Evolutionary conservation across 1,140 invertebrate species (phyloP), one percentile per base, ranked within the genome.

Genomic region (Laupala kohalensis): DNA sequence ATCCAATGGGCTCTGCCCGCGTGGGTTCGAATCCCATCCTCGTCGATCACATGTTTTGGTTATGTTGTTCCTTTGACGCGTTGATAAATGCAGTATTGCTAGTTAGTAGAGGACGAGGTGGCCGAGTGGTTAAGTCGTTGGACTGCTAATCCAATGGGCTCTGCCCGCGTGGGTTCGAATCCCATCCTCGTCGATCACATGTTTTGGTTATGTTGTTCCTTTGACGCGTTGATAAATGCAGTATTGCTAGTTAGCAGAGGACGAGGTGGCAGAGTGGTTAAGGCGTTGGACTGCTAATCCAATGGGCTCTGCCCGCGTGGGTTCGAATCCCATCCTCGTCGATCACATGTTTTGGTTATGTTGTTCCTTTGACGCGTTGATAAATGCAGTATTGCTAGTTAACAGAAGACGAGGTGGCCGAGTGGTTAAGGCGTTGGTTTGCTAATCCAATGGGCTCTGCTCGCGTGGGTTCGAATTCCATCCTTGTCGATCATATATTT

Each of bases 241-340:
- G n/a, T n/a, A n/a, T n/a, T n/a, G n/a, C n/a, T n/a, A n/a, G n/a
- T n/a, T n/a, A n/a, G n/a, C n/a, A n/a, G n/a, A n/a, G 64, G 72
- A 73, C 72, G 72, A 73, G 72, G 72, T 73, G 72, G 72, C 72
- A 68, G 72, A 73, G 72, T 73, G 72, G 72, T 73, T 73, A 73
- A 73, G 72, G 72, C 72, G 72, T 73, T 73, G 72, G 72, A 73
- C 72, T 73, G 72, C 72, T 73, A 73, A 73, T 73, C 72, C 72
- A 73, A 73, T 73, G 72, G 69, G 72, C 72, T 73, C 72, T 73
- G 72, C 72, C 69, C 72, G 72, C 72, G 72, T 73, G 72, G 72
- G 72, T 73, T 73, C 72, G 72, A 73, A 73, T 73, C 72, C 72
- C 72, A 73, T 73, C 72, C 72, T 73, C 72, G 72, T 73, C 72